Percentiles rank a stretch among this genome's conserved stretches.
phyloP scores from a whole-genome alignment of 2,113 vertebrate species.

The Rattus rattus region DNA sequence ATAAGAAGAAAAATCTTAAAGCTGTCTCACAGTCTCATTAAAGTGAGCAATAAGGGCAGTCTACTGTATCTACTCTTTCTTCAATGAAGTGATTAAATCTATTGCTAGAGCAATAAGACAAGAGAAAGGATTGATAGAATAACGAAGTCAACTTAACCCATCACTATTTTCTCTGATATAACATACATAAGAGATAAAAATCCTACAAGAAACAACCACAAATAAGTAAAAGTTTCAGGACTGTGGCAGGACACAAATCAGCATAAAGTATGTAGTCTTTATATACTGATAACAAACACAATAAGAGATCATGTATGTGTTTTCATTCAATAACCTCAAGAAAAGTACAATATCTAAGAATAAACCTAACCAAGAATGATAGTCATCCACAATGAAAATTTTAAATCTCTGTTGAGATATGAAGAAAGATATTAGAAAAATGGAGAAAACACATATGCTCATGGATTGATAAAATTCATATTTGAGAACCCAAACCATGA shows the following conservation, averaged over 20 bases:
- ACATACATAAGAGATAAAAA: neutral
- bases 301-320: neutral
- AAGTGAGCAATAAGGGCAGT: neutral
- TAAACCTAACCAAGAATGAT: neutral
- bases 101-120: neutral
- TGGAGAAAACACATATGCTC: neutral
- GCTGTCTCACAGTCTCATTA: neutral
- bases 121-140: neutral
- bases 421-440: neutral
- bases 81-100: neutral
- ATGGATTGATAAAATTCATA: neutral
- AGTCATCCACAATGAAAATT: neutral
- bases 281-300: neutral
- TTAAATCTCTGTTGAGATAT: neutral
- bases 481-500: neutral
- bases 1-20: neutral
- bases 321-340: neutral
- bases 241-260: neutral
- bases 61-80: neutral
- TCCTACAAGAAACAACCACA: neutral
- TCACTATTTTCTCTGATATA: neutral
- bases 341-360: neutral
- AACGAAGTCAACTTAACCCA: neutral
- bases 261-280: neutral
- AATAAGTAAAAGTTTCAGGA: neutral